A percentile compares a stretch with the other conserved stretches of the same genome.
Evolutionary conservation across 2,797 vertebrate genomes (phyloP).

Genomic region (Pterois miles): DNA sequence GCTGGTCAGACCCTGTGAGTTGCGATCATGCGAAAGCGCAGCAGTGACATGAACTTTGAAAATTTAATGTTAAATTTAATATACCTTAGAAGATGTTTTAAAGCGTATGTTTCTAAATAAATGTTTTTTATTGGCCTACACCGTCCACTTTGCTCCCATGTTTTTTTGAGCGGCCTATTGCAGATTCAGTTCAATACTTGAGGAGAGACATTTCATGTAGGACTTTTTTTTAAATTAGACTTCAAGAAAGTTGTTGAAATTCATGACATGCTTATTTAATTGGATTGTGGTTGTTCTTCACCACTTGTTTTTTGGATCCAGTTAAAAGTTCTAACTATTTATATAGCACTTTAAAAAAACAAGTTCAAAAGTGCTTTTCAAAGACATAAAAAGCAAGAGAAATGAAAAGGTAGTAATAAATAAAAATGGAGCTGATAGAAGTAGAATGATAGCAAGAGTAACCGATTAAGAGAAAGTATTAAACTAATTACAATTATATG

Average conservation of each 20-base stretch:
- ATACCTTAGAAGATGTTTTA: constrained; percentile 48
- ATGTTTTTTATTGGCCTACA: constrained; percentile 41
- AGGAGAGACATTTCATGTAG: not conserved
- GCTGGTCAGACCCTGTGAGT: not conserved
- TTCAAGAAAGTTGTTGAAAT: not conserved
- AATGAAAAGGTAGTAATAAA: no score
- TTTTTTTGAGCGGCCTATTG: not conserved
- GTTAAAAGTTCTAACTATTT: no score
- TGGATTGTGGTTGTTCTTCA: not conserved
- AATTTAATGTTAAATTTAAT: constrained; percentile 23
- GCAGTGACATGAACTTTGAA: constrained; percentile 41
- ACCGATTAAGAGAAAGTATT: no score
- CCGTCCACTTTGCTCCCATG: not conserved
- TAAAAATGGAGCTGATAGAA: no score
- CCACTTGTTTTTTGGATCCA: no score
- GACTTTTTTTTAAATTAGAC: not conserved
- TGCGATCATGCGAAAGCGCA: not conserved
- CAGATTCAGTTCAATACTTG: not conserved
- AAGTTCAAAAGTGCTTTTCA: no score
- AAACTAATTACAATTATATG: not conserved
- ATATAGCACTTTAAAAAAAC: no score
- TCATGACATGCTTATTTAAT: not conserved
- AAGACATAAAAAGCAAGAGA: no score
- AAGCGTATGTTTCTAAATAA: constrained; percentile 67
- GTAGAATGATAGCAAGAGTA: no score